Conservation (phyloP, 1,140 invertebrate genomes). For the Apis cerana region DNA sequence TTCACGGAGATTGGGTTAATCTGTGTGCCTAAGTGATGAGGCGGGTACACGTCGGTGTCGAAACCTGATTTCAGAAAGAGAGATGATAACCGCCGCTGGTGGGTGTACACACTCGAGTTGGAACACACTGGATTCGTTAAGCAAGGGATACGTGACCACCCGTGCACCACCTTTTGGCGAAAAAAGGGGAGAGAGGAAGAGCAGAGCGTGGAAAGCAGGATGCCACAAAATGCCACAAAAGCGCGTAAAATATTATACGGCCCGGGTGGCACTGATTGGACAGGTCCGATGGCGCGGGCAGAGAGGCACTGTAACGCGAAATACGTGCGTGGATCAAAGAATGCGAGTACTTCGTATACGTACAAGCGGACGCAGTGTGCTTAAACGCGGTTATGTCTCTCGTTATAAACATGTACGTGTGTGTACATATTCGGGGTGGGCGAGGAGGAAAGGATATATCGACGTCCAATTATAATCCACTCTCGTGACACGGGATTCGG, state of each 20-base stretch:
- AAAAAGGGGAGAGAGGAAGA: conserved; percentile 6
- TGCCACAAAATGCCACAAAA: conserved; percentile 57
- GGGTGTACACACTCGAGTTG: conserved; percentile 30
- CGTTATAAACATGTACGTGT: conserved; percentile 63
- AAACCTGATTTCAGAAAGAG: conserved; percentile 52
- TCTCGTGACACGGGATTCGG: conserved; percentile 64
- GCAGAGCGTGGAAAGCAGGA: not conserved
- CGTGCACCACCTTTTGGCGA: conserved; percentile 16
- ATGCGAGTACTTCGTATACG: conserved; percentile 50
- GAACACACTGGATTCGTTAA: conserved; percentile 66
- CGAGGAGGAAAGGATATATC: conserved; percentile 61
- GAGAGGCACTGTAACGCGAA: conserved; percentile 43
- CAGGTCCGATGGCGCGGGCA: conserved; percentile 14
- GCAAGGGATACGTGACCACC: conserved; percentile 69
- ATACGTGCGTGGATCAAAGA: conserved; percentile 68
- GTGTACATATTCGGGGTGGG: not conserved
- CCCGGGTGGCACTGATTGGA: conserved; percentile 61
- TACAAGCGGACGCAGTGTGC: conserved; percentile 16
- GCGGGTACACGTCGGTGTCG: conserved; percentile 30
- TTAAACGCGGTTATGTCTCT: conserved; percentile 59
- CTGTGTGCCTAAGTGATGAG: conserved; percentile 40
- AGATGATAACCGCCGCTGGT: conserved; percentile 50
- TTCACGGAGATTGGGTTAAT: conserved; percentile 70
- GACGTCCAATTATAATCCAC: conserved; percentile 68
- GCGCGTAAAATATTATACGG: conserved; percentile 67